Evolutionary conservation across 2,888 invertebrate species (phyloP).

Genomic region (Eilema depressum): DNA sequence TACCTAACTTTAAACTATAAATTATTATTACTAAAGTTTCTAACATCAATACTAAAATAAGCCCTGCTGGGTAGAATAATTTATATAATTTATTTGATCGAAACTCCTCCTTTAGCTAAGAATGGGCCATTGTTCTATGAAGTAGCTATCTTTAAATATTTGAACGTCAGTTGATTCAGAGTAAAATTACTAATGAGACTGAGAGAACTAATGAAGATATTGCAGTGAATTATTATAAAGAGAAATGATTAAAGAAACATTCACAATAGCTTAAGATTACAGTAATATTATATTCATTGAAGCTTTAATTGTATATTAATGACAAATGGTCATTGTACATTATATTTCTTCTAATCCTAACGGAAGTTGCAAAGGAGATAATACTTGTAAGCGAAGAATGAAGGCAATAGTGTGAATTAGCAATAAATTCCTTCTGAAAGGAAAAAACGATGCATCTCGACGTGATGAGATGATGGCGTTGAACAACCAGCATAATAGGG

Average conservation of each 20-base stretch:
- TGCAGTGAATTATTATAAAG: not conserved
- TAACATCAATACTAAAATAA: constrained; percentile 16
- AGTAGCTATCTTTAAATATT: constrained; percentile 11
- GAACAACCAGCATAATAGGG: too few relatives aligned
- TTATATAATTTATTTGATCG: constrained; percentile 22
- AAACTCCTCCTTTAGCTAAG: constrained; percentile 12
- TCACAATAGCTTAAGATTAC: not conserved
- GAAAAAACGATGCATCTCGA: too few relatives aligned
- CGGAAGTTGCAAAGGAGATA: too few relatives aligned
- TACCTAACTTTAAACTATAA: constrained; percentile 15
- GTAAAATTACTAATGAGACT: not conserved
- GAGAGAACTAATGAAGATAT: not conserved
- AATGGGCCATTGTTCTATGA: constrained; percentile 14
- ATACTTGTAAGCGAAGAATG: too few relatives aligned
- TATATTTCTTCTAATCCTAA: too few relatives aligned
- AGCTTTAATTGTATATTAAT: too few relatives aligned
- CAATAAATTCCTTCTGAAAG: too few relatives aligned
- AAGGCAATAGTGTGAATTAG: too few relatives aligned
- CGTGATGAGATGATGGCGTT: too few relatives aligned
- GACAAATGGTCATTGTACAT: too few relatives aligned
- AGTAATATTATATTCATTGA: too few relatives aligned
- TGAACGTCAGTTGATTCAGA: not conserved
- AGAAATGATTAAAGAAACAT: not conserved
- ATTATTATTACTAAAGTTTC: constrained; percentile 13
- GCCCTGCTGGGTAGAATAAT: constrained; percentile 14